These are phyloP conservation scores for Drosophila buzzatii DNA, from an alignment of 2,888 invertebrate species.

Conservation along the genomic window DNA sequence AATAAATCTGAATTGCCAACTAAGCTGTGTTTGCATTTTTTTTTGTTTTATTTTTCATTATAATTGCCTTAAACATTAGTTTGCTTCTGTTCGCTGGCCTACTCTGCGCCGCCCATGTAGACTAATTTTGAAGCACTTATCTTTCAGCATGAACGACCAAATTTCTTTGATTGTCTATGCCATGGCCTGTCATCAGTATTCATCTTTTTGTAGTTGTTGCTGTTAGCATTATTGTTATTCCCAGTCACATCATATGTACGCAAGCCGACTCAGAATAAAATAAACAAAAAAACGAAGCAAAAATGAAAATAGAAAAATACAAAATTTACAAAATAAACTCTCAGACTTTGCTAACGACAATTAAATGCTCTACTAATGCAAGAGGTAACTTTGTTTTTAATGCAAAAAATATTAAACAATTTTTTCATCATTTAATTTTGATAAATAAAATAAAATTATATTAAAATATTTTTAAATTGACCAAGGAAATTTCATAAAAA, in stretches of 20 bases:
- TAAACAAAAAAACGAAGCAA: slow-evolving; percentile 39
- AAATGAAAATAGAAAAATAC: slow-evolving; percentile 21
- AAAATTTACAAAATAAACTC: slow-evolving; percentile 6
- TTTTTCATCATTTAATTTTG: no score
- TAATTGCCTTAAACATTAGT: not conserved
- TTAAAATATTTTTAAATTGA: no score
- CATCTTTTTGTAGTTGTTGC: slow-evolving; percentile 18
- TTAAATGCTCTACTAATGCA: slow-evolving; percentile 2
- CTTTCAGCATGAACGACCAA: slow-evolving; percentile 37
- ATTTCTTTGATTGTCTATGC: slow-evolving; percentile 37
- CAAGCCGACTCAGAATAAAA: slow-evolving; percentile 13
- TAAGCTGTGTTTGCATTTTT: not conserved
- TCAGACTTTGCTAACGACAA: not conserved
- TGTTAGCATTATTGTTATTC: slow-evolving; percentile 33
- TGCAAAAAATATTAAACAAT: not conserved
- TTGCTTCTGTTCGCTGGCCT: not conserved
- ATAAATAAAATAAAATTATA: no score
- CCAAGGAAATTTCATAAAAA: no score
- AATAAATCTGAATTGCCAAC: not conserved
- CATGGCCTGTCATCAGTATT: slow-evolving; percentile 30
- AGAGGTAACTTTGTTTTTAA: not conserved
- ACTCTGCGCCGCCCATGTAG: not conserved
- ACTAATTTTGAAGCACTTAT: slow-evolving; percentile 36
- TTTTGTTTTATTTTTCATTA: no score
- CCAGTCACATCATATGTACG: slow-evolving; percentile 25